Evolutionary conservation across 2,888 invertebrate genomes (phyloP), one percentile per base, ranked within the genome.

Genomic region (Drosophila nigritarsus): DNA sequence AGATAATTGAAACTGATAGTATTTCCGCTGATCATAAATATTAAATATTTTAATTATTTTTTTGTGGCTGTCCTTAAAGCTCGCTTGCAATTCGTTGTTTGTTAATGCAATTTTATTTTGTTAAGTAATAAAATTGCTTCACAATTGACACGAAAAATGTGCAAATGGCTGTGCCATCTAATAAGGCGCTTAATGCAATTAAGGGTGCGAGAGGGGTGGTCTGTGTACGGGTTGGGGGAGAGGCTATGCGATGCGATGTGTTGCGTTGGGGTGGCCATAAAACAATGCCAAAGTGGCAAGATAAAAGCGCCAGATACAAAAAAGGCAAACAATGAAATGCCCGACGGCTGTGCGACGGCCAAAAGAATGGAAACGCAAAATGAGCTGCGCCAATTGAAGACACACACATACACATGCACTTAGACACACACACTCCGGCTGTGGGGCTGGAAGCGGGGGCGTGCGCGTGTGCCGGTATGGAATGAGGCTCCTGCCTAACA

Each of bases 261-360:
- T 45, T 20, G 40, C 34, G 64, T 29, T 36, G 8, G 63, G 53
- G 29, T 55, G 71, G 59, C 65, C 77, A 76, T 84, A 85, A 87
- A 87, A 85, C 85, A 85, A 87, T 87, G 87, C 75, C 80, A 85
- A 85, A 81, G 79, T 83, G 82, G 67, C 80, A 76, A 85, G 85
- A 85, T 83, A 87, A 87, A 79, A 81, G 79, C 83, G 67, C 40
- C 76, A 66, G 80, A 83, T 81, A 87, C 82, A 86, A 85, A 80
- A 80, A 40, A 75, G 68, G 67, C 74, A 81, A 80, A 81, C 77
- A 81, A 74, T 80, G 78, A 78, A 80, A 80, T 69, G 45, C 78
- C 80, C 80, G 67, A n/a, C 51, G 80, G 80, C 80, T 65, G 56
- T 70, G 65, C 63, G 72, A 60, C 58, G 60, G 29, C 66, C 79